Evolutionary conservation across 2,113 vertebrate genomes (phyloP).

Genomic region (Thunnus maccoyii): DNA sequence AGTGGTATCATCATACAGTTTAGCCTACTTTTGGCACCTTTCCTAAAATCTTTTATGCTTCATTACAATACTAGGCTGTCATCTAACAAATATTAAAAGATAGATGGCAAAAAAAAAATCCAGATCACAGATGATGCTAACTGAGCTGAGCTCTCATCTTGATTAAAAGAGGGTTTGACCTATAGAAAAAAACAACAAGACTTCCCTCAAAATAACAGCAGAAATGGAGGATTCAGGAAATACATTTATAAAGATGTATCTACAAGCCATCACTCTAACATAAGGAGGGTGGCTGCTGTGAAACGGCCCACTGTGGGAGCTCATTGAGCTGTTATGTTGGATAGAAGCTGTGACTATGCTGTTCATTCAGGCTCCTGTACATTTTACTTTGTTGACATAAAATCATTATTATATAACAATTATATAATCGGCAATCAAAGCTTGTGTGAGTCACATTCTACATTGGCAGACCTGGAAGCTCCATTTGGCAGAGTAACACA

Average conservation of each 20-base stretch:
- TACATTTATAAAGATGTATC: not conserved
- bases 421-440: constrained; percentile 51
- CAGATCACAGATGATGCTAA: not conserved
- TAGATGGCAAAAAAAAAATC: not conserved
- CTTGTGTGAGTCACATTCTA: constrained; percentile 56
- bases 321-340: not conserved
- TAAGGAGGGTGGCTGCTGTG: not conserved
- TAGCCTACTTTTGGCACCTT: too few species aligned
- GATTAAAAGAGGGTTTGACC: not conserved
- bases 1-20: too few species aligned
- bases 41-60: too few species aligned
- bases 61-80: too few species aligned
- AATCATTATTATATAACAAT: constrained; percentile 70
- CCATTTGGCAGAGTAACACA: constrained; percentile 21
- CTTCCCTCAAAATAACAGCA: not conserved
- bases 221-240: not conserved
- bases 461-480: constrained; percentile 39
- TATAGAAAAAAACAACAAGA: not conserved
- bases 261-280: not conserved
- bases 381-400: constrained; percentile 38
- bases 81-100: not conserved
- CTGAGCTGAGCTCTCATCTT: not conserved
- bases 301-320: not conserved
- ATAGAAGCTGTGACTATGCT: constrained; percentile 5
- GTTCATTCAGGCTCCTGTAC: constrained; percentile 29